These are phyloP conservation scores for Scaeva pyrastri DNA, from an alignment of 2,888 invertebrate species.

Conservation along the genomic window DNA sequence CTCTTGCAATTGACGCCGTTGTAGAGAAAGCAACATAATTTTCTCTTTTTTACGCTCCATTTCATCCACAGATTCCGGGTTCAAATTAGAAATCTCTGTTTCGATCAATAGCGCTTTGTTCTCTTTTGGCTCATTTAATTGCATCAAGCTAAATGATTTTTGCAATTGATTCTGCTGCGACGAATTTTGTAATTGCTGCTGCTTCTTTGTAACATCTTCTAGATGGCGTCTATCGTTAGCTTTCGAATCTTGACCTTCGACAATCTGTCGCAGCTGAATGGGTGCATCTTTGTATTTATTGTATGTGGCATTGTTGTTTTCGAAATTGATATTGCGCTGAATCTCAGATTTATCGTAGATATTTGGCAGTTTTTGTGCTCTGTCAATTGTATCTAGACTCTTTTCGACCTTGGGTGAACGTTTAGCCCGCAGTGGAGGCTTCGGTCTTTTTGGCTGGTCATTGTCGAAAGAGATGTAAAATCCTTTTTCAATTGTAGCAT, in stretches of 20 bases:
- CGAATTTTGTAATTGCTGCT: conserved; percentile 73
- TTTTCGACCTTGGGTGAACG: conserved; percentile 91
- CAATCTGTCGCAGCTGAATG: conserved; percentile 81
- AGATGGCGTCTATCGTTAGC: conserved; percentile 79
- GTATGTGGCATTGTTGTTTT: conserved; percentile 80
- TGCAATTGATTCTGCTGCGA: conserved; percentile 78
- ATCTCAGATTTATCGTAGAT: conserved; percentile 81
- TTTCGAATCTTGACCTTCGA: conserved; percentile 74
- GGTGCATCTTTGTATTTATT: conserved; percentile 83
- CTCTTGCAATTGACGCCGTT: conserved; percentile 95
- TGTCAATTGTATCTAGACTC: conserved; percentile 81
- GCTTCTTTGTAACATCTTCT: conserved; percentile 81
- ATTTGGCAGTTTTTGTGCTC: conserved; percentile 84
- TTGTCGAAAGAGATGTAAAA: conserved; percentile 98
- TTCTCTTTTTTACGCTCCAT: conserved; percentile 97
- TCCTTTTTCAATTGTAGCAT: conserved; percentile 88
- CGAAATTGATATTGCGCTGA: conserved; percentile 77
- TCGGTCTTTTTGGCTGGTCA: conserved; percentile 94
- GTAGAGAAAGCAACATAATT: conserved; percentile 94
- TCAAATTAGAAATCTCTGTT: conserved; percentile 87
- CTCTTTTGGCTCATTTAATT: conserved; percentile 82
- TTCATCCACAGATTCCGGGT: conserved; percentile 92
- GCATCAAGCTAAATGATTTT: conserved; percentile 77
- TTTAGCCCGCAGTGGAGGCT: conserved; percentile 92
- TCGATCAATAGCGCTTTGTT: conserved; percentile 88